Percentiles rank a stretch among this genome's conserved stretches.
Conservation (phyloP, 2,888 invertebrate species). For the Pterobdella sp. region DNA sequence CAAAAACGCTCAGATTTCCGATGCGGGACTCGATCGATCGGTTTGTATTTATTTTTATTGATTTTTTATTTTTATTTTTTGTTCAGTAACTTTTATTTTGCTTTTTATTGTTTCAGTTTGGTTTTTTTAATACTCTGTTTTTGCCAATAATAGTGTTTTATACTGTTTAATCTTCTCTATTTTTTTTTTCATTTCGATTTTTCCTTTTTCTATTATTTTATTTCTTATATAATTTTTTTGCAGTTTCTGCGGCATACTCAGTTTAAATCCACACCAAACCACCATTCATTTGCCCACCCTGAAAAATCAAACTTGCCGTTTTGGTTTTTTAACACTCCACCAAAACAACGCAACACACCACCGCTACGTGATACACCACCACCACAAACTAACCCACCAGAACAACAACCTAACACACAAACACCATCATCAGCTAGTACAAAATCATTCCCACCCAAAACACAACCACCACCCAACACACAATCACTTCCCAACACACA, state of each 20-base stretch:
- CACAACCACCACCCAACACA: too few species aligned
- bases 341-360: too few species aligned
- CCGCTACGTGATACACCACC: too few species aligned
- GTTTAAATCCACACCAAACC: neutral
- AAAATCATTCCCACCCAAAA: too few species aligned
- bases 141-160: neutral
- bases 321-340: too few species aligned
- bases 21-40: neutral
- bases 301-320: neutral
- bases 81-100: neutral
- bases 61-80: neutral
- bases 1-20: neutral
- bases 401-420: too few species aligned
- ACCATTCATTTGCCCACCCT: neutral
- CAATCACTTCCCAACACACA: neutral
- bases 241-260: neutral
- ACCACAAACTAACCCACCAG: too few species aligned
- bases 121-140: neutral
- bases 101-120: constrained; percentile 4
- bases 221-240: neutral
- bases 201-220: neutral
- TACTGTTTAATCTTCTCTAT: neutral
- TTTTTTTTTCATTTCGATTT: neutral
- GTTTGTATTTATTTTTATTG: neutral
- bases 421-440: too few species aligned